phyloP scores from a whole-genome alignment of 2,888 invertebrate species.

The Parnassius smintheus region DNA sequence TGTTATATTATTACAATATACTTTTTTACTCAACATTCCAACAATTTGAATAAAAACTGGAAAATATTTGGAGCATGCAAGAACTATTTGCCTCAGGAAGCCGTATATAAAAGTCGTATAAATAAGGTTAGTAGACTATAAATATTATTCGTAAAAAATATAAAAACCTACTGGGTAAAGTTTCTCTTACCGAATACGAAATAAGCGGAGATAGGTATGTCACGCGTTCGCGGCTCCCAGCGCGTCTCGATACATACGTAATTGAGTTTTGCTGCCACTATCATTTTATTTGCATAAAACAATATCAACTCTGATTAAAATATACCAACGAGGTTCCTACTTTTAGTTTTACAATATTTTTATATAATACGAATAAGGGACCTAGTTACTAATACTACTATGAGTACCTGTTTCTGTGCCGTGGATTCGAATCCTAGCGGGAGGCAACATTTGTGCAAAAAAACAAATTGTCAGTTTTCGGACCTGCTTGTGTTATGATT shows the following conservation, averaged over 20 bases:
- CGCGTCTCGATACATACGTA: slow-evolving; percentile 39
- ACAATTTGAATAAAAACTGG: slow-evolving; percentile 11
- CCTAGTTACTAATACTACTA: too few species aligned
- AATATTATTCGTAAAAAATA: slow-evolving; percentile 37
- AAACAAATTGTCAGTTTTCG: too few species aligned
- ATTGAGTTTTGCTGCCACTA: slow-evolving; percentile 35
- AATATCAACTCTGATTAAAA: slow-evolving; percentile 28
- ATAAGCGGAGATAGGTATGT: slow-evolving; percentile 33
- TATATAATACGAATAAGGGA: too few species aligned
- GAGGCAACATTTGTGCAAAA: too few species aligned
- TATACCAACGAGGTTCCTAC: not conserved
- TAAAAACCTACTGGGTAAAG: slow-evolving; percentile 39
- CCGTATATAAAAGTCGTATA: slow-evolving; percentile 16
- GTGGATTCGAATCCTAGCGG: too few species aligned
- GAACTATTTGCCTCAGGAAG: not conserved
- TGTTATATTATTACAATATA: slow-evolving; percentile 48
- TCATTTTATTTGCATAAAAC: slow-evolving; percentile 33
- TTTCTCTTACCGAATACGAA: slow-evolving; percentile 39
- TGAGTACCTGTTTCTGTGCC: too few species aligned
- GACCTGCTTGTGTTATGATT: too few species aligned
- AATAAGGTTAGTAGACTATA: slow-evolving; percentile 31
- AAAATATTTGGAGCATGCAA: slow-evolving; percentile 6
- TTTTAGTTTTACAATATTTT: not conserved
- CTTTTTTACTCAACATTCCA: slow-evolving; percentile 20
- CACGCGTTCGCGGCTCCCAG: slow-evolving; percentile 31